Conservation (phyloP, 2,797 vertebrate species). For the Ceyx erithaca region DNA sequence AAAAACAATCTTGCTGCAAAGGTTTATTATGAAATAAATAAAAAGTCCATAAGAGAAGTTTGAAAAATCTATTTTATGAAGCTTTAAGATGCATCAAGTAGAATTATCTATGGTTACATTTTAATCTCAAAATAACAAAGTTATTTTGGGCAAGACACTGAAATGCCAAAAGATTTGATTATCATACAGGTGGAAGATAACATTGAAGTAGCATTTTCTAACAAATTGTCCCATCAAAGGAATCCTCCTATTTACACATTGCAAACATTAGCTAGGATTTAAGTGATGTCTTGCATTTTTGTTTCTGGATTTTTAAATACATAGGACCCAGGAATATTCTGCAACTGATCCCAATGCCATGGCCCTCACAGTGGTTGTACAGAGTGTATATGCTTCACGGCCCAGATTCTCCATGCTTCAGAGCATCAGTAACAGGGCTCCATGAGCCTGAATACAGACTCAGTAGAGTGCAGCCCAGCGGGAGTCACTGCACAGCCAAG, state of each 20-base stretch:
- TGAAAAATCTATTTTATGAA: conserved; percentile 85
- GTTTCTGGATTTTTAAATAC: conserved; percentile 9
- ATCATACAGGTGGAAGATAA: conserved; percentile 70
- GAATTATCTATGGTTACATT: conserved; percentile 88
- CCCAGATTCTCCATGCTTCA: conserved; percentile 37
- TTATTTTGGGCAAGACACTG: conserved; percentile 82
- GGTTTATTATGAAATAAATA: conserved; percentile 75
- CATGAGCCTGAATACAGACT: not conserved
- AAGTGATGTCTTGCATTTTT: conserved; percentile 61
- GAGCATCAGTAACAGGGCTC: not conserved
- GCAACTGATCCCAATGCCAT: conserved; percentile 46
- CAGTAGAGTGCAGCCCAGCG: conserved; percentile 34
- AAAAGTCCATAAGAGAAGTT: conserved; percentile 83
- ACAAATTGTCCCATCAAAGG: conserved; percentile 62
- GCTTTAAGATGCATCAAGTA: conserved; percentile 89
- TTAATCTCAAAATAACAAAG: conserved; percentile 80
- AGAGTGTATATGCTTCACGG: not conserved
- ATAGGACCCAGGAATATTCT: conserved; percentile 53
- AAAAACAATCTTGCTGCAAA: conserved; percentile 70
- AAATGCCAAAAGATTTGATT: conserved; percentile 80
- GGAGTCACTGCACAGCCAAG: conserved; percentile 62
- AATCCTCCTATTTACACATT: conserved; percentile 77
- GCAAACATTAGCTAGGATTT: conserved; percentile 52
- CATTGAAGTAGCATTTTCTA: conserved; percentile 68
- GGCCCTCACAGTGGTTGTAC: conserved; percentile 68